Base-by-base conservation (phyloP, 2,113 vertebrate species). In the Hydropotes inermis region DNA sequence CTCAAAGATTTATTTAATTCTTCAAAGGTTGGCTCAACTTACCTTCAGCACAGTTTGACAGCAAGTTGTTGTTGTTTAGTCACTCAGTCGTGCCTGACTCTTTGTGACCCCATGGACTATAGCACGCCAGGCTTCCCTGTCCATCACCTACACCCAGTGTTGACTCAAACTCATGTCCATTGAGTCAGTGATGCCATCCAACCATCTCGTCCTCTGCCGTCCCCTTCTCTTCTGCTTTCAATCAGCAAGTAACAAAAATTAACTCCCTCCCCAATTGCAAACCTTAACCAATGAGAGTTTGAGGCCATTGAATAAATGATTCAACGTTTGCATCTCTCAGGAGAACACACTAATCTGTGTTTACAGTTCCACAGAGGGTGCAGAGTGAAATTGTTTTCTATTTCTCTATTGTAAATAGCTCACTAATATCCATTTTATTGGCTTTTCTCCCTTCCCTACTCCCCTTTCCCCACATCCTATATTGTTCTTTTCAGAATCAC, bases 81-180 rank as follows among this genome's bases (percentile, higher is more conserved):
- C 19, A 12, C 10, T 23, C n/a, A 70, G n/a, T 70, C 1, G 0
- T 23, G n/a, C 23, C 67, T 74, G 67, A 25, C 67, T 74, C n/a
- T 36, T 23, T 23, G 19, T 0, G 1, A 39, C 67, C 10, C 21
- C 21, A 74, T 39, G 67, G 67, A 74, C 21, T 39, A 39, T 5
- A 70, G 19, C n/a, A 70, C 0, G 0, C 21, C 36, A 39, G 6
- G 36, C 21, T 74, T 74, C 2, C 36, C 36, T 39, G n/a, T 39
- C n/a, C 36, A 74, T 74, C 67, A 23, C 21, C 67, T 12, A 13
- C 4, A 13, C 19, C 36, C 1, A 5, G 36, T 13, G 36, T 39
- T 74, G 23, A 74, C 5, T 23, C 67, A 39, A 25, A 74, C 67
- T 74, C n/a, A 3, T 74, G 36, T 25, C 10, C 36, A 74, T 2